Base-by-base conservation (phyloP, 2,113 vertebrate genomes). In the Perca schrenkii region DNA sequence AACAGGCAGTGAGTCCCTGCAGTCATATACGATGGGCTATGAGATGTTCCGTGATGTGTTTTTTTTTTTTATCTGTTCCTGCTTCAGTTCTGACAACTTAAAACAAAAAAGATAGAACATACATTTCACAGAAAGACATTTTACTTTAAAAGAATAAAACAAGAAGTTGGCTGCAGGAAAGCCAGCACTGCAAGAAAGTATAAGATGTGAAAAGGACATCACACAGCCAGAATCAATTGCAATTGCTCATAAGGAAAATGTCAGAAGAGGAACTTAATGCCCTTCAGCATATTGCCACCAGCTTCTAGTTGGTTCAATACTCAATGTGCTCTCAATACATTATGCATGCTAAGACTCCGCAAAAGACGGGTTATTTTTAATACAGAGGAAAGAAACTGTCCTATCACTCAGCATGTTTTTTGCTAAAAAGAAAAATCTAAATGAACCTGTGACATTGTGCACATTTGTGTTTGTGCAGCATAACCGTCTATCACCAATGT, bases 201-300 rank as follows among this genome's bases (percentile, higher is more conserved):
- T 22, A 63, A 64, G 52, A 60, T 80, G 28, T 65, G 34, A 63
- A 74, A 78, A 78, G 47, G 22, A 74, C 49, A 68, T 57, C 40
- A 21, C 15, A 16, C 4, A 13, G 56, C 31, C 34, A 60, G 58
- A 60, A 83, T 66, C 58, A 56, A 62, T 73, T 50, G 49, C 21
- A 65, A 36, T 21, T 21, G 21, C 64, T 19, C 58, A 54, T 22
- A 22, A 74, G 63, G 25, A 21, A 75, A 80, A 65, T 71, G 36
- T 43, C 49, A 72, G 22, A 66, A n/a, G 11, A 74, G 4, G 28
- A 81, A 75, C 77, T 79, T 47, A 25, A 6, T 68, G 73, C 54
- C 36, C 54, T 69, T 22, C 53, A 74, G 60, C 21, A 36, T 17
- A 36, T 54, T 47, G 34, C 34, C 34, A 34, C 34, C 34, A 47